Conservation (phyloP, 1,140 invertebrate genomes). For the Hypsibius dujardini region DNA sequence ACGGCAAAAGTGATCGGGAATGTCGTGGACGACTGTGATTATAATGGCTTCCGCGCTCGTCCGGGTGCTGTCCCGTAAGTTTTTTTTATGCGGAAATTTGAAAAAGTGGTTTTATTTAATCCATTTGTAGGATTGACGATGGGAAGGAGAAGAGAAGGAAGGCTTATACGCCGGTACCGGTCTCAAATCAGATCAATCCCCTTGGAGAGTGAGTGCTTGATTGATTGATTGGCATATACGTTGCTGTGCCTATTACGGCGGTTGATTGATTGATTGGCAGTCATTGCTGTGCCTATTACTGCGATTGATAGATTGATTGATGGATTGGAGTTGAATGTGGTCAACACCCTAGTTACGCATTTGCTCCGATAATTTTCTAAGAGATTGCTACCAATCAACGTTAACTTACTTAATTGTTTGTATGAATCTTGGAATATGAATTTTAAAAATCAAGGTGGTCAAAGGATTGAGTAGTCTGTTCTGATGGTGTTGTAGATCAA, state of each 20-base stretch:
- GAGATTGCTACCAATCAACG: too few relatives aligned
- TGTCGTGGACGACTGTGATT: background rate
- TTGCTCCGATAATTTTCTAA: too few relatives aligned
- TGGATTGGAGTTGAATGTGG: too few relatives aligned
- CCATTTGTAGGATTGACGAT: background rate
- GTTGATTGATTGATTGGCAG: too few relatives aligned
- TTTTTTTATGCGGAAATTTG: background rate
- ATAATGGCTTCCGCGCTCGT: background rate
- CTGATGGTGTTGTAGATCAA: too few relatives aligned
- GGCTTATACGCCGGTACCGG: background rate
- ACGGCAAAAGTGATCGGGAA: slow-evolving; percentile 13
- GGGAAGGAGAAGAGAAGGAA: background rate
- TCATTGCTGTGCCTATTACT: too few relatives aligned
- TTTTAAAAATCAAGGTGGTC: background rate
- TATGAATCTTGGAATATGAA: slow-evolving; percentile 1
- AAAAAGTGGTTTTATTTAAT: background rate
- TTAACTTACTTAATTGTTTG: background rate
- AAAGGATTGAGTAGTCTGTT: background rate
- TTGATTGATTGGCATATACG: too few relatives aligned
- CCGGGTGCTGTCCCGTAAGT: background rate
- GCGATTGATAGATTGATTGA: too few relatives aligned
- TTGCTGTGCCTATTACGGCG: too few relatives aligned
- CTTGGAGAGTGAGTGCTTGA: slow-evolving; percentile 3
- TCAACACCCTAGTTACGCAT: too few relatives aligned
- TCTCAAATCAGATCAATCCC: slow-evolving; percentile 1